These are phyloP conservation scores for Magallana ariakensis DNA, from an alignment of 1,140 invertebrate species.

Conservation along the genomic window DNA sequence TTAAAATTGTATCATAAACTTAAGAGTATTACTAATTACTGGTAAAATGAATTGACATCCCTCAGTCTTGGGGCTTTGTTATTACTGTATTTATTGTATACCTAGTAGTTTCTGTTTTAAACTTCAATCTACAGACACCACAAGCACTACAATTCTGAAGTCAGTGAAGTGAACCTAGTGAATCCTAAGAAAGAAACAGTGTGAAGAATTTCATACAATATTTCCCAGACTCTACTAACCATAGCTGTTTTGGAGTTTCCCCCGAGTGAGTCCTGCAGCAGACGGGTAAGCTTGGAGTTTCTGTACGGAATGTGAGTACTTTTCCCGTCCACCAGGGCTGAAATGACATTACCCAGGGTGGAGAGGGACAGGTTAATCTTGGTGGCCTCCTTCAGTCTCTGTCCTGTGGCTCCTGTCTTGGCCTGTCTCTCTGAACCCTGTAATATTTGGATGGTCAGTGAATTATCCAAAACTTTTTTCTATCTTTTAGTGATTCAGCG, in stretches of 20 bases:
- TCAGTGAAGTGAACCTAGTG: too few species aligned
- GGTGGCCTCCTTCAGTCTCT: conserved; percentile 92
- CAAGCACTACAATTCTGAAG: too few species aligned
- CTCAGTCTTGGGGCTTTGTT: too few species aligned
- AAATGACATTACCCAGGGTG: conserved; percentile 97
- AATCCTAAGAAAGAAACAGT: too few species aligned
- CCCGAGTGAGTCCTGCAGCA: conserved; percentile 88
- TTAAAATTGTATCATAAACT: too few species aligned
- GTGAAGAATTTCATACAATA: too few species aligned
- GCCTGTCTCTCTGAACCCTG: conserved; percentile 84
- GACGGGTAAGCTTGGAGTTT: conserved; percentile 80
- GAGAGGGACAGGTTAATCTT: conserved; percentile 98
- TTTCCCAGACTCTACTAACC: conserved; percentile 81
- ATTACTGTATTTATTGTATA: too few species aligned
- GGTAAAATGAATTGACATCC: too few species aligned
- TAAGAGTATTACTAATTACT: too few species aligned
- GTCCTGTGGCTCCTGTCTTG: conserved; percentile 94
- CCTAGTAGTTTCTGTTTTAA: neutral
- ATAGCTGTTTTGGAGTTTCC: conserved; percentile 96
- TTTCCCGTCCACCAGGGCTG: conserved; percentile 88
- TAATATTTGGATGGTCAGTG: neutral
- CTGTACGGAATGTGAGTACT: conserved; percentile 81
- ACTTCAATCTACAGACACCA: too few species aligned
- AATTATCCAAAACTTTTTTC: too few species aligned
- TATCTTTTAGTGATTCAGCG: too few species aligned